Percentiles rank a stretch among this genome's conserved stretches.
phyloP scores from a whole-genome alignment of 1,140 invertebrate genomes.

The Penaeus chinensis region DNA sequence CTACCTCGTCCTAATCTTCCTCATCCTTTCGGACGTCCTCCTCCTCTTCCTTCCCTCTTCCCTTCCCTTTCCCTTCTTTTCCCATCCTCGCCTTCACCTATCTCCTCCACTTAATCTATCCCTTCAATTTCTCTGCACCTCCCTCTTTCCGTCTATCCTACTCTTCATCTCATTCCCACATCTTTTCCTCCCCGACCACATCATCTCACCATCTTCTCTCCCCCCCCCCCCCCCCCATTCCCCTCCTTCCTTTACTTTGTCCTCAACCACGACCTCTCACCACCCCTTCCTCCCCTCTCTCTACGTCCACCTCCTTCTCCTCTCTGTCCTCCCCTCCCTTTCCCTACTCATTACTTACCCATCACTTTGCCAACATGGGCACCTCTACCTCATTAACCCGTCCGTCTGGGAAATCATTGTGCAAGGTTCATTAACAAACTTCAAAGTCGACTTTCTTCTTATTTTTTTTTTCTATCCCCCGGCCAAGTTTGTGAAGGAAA shows the following conservation, averaged over 20 bases:
- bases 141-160: too few species aligned
- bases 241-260: background rate
- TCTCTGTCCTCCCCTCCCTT: background rate
- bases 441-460: conserved; percentile 20
- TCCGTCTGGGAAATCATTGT: conserved; percentile 37
- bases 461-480: too few species aligned
- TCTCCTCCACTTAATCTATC: too few species aligned
- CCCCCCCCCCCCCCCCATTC: background rate
- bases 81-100: too few species aligned
- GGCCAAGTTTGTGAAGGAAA: conserved; percentile 37
- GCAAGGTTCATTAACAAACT: conserved; percentile 42
- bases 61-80: too few species aligned
- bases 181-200: too few species aligned
- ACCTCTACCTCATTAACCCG: background rate
- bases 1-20: background rate
- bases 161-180: too few species aligned
- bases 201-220: background rate
- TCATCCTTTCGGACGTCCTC: background rate
- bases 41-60: background rate
- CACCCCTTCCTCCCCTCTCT: background rate
- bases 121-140: too few species aligned
- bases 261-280: background rate
- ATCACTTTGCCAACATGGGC: background rate
- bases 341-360: background rate
- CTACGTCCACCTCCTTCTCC: background rate